Percentiles rank a stretch among this genome's conserved stretches.
Conservation (phyloP, 1,140 invertebrate genomes). For the Achroia grisella region DNA sequence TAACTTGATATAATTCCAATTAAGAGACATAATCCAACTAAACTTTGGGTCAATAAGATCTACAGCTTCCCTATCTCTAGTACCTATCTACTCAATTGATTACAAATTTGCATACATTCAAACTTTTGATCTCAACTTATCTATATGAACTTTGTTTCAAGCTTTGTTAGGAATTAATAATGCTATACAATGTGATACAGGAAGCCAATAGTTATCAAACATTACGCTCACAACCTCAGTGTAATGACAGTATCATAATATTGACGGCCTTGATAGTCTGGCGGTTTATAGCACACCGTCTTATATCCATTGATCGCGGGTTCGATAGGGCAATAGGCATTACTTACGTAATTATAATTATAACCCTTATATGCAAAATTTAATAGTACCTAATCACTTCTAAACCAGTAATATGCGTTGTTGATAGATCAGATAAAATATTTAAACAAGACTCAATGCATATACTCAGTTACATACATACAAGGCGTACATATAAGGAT, state of each 20-base stretch:
- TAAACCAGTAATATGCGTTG: too few species aligned
- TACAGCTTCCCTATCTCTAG: slow-evolving; percentile 5
- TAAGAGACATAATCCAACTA: slow-evolving; percentile 23
- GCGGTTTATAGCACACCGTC: too few species aligned
- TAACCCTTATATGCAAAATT: too few species aligned
- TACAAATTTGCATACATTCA: slow-evolving; percentile 21
- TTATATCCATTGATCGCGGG: too few species aligned
- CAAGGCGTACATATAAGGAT: neutral
- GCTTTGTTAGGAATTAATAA: neutral
- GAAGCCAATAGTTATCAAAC: neutral
- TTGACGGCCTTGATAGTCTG: too few species aligned
- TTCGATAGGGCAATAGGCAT: too few species aligned
- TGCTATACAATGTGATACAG: neutral
- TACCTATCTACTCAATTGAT: slow-evolving; percentile 8
- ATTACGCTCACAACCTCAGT: neutral
- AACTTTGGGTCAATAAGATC: slow-evolving; percentile 10
- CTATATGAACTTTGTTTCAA: slow-evolving; percentile 2
- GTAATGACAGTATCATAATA: neutral
- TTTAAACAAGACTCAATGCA: too few species aligned
- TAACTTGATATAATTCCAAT: slow-evolving; percentile 22
- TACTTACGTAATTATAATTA: too few species aligned
- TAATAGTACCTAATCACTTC: too few species aligned
- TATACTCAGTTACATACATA: too few species aligned
- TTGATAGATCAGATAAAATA: too few species aligned
- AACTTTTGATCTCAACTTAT: slow-evolving; percentile 16